phyloP scores from a whole-genome alignment of 2,888 invertebrate species.

The Laspeyria flexula region DNA sequence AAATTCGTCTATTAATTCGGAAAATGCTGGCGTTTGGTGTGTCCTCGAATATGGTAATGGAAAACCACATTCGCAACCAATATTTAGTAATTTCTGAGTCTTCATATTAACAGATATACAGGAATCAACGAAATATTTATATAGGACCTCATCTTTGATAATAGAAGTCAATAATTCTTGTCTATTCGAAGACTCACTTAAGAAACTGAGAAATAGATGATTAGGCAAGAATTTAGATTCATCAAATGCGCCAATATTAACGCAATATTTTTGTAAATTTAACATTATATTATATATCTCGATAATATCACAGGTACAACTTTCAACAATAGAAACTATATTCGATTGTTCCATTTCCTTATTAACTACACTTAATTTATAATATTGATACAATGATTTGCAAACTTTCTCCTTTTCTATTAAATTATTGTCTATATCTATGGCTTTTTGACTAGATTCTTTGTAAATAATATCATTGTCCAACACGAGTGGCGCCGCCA shows the following conservation, averaged over 20 bases:
- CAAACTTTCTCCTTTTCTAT: slow-evolving; percentile 66
- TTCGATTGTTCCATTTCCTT: slow-evolving; percentile 71
- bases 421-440: slow-evolving; percentile 69
- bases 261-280: slow-evolving; percentile 74
- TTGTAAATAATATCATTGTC: slow-evolving; percentile 74
- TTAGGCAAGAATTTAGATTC: slow-evolving; percentile 75
- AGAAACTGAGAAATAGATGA: slow-evolving; percentile 75
- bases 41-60: slow-evolving; percentile 83
- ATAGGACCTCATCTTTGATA: slow-evolving; percentile 71
- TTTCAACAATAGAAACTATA: slow-evolving; percentile 76
- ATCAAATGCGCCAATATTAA: slow-evolving; percentile 67
- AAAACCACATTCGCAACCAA: slow-evolving; percentile 87
- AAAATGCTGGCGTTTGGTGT: slow-evolving; percentile 76
- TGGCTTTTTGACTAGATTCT: slow-evolving; percentile 79
- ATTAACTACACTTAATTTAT: slow-evolving; percentile 76
- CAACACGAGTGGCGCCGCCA: slow-evolving; percentile 46
- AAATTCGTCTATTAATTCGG: slow-evolving; percentile 85
- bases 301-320: slow-evolving; percentile 79
- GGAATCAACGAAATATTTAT: slow-evolving; percentile 84
- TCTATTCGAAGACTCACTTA: slow-evolving; percentile 60
- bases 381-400: slow-evolving; percentile 76
- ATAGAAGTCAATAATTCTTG: slow-evolving; percentile 62
- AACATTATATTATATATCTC: slow-evolving; percentile 72
- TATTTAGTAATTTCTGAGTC: slow-evolving; percentile 66
- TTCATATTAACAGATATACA: slow-evolving; percentile 85